Conservation (phyloP, 2,113 vertebrate species). For the Fregata magnificens region DNA sequence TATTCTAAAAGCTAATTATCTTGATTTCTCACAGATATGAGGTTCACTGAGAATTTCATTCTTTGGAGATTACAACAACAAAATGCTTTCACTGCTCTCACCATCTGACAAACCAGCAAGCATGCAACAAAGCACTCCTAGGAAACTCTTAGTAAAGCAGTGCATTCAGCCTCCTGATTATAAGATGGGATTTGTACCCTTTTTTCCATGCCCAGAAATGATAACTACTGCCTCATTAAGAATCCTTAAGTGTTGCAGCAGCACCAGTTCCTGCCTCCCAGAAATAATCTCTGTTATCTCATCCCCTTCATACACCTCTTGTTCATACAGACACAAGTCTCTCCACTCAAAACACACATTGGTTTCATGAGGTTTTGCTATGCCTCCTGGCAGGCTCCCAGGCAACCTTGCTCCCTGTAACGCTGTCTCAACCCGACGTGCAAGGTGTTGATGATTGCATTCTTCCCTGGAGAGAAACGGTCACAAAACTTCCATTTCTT, state of each 20-base stretch:
- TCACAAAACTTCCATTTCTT: not conserved
- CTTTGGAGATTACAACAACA: not conserved
- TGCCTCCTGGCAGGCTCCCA: not conserved
- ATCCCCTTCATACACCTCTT: not conserved
- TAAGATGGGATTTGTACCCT: not conserved
- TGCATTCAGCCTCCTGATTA: not conserved
- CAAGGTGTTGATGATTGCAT: not conserved
- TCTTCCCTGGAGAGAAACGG: not conserved
- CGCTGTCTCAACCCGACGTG: not conserved
- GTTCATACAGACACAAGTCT: not conserved
- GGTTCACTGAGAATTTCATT: not conserved
- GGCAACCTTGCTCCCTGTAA: not conserved
- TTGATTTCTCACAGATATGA: not conserved
- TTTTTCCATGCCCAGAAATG: not conserved
- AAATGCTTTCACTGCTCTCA: not conserved
- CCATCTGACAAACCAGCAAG: not conserved
- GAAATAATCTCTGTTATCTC: not conserved
- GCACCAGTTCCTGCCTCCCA: not conserved
- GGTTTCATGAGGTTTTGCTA: not conserved
- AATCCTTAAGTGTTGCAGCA: not conserved
- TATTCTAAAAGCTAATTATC: not conserved
- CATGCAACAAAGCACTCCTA: not conserved
- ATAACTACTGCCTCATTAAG: not conserved
- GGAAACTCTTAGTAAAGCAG: not conserved
- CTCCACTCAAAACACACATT: not conserved